These are phyloP conservation scores for Ptilorrhoa leucosticta DNA, from an alignment of 2,113 vertebrate genomes.

Conservation along the genomic window DNA sequence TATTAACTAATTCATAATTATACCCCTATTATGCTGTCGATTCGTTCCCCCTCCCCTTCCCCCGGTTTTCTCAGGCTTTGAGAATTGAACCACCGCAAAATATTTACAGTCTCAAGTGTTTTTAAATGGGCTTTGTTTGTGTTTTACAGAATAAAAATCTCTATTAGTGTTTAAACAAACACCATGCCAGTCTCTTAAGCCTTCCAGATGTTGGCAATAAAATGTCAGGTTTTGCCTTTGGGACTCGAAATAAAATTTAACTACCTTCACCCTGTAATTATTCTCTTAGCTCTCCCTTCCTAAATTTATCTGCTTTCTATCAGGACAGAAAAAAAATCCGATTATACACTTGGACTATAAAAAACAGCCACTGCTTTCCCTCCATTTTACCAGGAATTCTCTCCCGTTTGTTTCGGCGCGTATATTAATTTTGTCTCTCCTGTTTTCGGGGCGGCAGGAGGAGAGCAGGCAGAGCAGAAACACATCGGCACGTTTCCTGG, in stretches of 20 bases:
- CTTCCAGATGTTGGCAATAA: constrained; percentile 83
- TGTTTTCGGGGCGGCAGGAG: not conserved
- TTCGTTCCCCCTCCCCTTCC: not conserved
- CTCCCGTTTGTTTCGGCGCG: not conserved
- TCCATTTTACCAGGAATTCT: constrained; percentile 7
- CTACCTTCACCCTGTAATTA: constrained; percentile 81
- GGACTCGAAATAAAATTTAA: constrained; percentile 83
- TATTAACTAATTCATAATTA: constrained; percentile 50
- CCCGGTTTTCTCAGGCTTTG: constrained; percentile 14
- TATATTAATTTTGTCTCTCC: not conserved
- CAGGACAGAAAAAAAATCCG: constrained; percentile 43
- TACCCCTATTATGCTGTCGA: not conserved
- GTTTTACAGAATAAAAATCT: constrained; percentile 71
- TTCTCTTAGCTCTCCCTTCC: constrained; percentile 80
- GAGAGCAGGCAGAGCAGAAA: not conserved
- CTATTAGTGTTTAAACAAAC: constrained; percentile 74
- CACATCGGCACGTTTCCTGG: not conserved
- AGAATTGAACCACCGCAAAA: constrained; percentile 37
- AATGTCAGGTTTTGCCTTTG: constrained; percentile 80
- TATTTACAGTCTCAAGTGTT: constrained; percentile 46
- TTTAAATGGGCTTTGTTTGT: constrained; percentile 75
- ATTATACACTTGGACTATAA: constrained; percentile 28
- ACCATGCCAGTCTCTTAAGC: constrained; percentile 71
- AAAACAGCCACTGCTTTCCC: not conserved
- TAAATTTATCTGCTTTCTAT: constrained; percentile 81